Evolutionary conservation across 2,113 vertebrate genomes (phyloP).

Genomic region (Trachemys scripta): DNA sequence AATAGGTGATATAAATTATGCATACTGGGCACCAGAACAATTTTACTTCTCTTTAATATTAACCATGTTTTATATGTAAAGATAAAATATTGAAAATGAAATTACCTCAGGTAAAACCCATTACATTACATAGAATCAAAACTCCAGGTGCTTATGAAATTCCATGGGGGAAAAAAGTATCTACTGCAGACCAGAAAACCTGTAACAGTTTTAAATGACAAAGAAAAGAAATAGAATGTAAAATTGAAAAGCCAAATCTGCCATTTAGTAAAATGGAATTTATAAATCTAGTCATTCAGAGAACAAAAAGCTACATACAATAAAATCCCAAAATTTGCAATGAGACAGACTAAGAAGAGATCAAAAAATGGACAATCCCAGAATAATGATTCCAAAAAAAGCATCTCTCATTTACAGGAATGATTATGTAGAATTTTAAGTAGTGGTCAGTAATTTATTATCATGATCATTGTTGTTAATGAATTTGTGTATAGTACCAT

Average conservation of each 20-base stretch:
- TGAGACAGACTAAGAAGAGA: slow-evolving; percentile 54
- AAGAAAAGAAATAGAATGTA: slow-evolving; percentile 33
- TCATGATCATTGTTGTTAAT: not conserved
- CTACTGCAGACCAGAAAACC: slow-evolving; percentile 26
- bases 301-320: slow-evolving; percentile 30
- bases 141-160: slow-evolving; percentile 52
- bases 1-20: slow-evolving; percentile 50
- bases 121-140: slow-evolving; percentile 43
- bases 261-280: slow-evolving; percentile 55
- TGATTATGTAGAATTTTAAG: not conserved
- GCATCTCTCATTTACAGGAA: not conserved
- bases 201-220: slow-evolving; percentile 30
- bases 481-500: not conserved
- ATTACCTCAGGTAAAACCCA: slow-evolving; percentile 64
- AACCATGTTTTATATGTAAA: slow-evolving; percentile 63
- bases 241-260: slow-evolving; percentile 49
- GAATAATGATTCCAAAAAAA: slow-evolving; percentile 6
- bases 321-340: slow-evolving; percentile 33
- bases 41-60: slow-evolving; percentile 69
- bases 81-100: slow-evolving; percentile 69
- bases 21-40: slow-evolving; percentile 42
- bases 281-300: slow-evolving; percentile 49
- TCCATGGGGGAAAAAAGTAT: slow-evolving; percentile 35
- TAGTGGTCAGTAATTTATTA: not conserved
- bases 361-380: slow-evolving; percentile 34